Evolutionary conservation across 2,113 vertebrate species (phyloP), one percentile per base, ranked within the genome.

Genomic region (Carassius carassius): DNA sequence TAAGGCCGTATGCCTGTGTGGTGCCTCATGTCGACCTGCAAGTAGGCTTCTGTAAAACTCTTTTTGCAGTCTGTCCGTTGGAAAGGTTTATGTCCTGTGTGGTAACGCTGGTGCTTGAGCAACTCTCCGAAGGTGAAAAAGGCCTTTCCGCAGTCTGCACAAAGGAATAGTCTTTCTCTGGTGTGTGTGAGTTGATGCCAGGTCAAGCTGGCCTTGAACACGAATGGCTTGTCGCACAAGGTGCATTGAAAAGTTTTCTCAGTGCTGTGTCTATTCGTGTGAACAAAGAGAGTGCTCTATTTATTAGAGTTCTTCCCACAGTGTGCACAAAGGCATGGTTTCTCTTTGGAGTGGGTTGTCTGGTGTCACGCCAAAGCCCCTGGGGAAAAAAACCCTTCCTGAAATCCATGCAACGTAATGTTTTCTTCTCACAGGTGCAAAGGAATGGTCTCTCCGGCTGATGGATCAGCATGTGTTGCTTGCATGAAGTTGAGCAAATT

Each of bases 371-470:
- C 88, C 83, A 96, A 86, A 17, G 94, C 94, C 23, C 94, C 95
- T 47, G 90, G 93, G 84, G 95, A 95, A 95, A 93, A 91, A 96
- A 96, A 2, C 93, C 93, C 49, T 95, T 96, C 19, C 92, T 93
- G 19, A 94, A 96, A 72, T 93, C 93, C 11, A 91, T 12, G 37
- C 92, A 94, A 1, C 41, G 87, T 70, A 93, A 92, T 0, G 91
- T 90, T n/a, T 91, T 83, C 19, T 94, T 92, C 17, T 90, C 92
- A 3, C 92, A 93, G 90, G 41, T 86, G 37, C 84, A 88, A 77
- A 23, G 81, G 89, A 91, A 92, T 79, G 92, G 86, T 16, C 89
- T 81, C 78, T 91, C 89, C 0, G 84, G 81, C 58, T 56, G 69
- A 35, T 88, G 87, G 16, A 69, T 25, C 3, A 83, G 32, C 87